phyloP scores from a whole-genome alignment of 2,888 invertebrate genomes.

The Dolichomitus sp. region DNA sequence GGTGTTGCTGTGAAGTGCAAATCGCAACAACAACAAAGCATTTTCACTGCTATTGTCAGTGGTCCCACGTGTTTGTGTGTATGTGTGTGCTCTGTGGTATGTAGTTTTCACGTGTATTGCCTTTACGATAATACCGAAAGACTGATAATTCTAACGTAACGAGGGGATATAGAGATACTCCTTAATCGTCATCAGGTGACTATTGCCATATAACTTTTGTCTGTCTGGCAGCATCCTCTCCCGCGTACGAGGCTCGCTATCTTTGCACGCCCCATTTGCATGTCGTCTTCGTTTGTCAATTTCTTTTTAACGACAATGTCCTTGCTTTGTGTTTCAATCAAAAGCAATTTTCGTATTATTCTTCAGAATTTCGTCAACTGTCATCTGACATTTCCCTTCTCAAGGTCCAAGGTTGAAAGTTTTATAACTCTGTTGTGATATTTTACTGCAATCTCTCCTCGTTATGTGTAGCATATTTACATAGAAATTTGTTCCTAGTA shows the following conservation, averaged over 20 bases:
- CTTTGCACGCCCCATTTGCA: conserved; percentile 1
- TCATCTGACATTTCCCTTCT: conserved; percentile 68
- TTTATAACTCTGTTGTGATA: background rate
- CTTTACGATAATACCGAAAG: conserved; percentile 46
- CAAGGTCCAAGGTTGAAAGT: conserved; percentile 59
- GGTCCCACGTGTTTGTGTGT: conserved; percentile 58
- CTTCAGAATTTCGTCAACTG: conserved; percentile 29
- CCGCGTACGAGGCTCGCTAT: conserved; percentile 1
- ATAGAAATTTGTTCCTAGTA: background rate
- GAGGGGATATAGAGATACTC: conserved; percentile 43
- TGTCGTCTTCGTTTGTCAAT: background rate
- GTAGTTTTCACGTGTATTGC: conserved; percentile 64
- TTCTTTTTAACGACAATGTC: conserved; percentile 1
- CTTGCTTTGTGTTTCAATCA: background rate
- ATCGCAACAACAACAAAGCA: conserved; percentile 70
- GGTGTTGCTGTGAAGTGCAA: conserved; percentile 75
- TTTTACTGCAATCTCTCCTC: background rate
- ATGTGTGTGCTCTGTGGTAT: conserved; percentile 60
- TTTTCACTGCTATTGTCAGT: conserved; percentile 64
- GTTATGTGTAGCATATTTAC: background rate
- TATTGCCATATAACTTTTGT: conserved; percentile 62
- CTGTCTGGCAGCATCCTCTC: conserved; percentile 34
- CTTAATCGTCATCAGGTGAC: conserved; percentile 66
- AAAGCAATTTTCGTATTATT: conserved; percentile 30
- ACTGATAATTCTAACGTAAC: conserved; percentile 43